phyloP scores from a whole-genome alignment of 2,113 vertebrate species.

The Carassius carassius region DNA sequence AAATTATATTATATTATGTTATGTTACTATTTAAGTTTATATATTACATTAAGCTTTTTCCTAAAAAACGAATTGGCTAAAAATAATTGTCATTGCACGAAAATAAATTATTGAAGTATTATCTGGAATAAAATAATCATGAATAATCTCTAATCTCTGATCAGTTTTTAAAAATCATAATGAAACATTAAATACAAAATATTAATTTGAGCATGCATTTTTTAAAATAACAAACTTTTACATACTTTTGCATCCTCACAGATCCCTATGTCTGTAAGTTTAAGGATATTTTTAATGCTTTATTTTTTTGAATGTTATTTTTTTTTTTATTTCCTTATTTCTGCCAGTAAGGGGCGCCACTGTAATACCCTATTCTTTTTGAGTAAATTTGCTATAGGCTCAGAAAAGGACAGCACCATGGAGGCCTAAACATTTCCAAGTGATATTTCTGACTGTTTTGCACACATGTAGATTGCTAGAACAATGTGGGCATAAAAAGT shows the following conservation, averaged over 20 bases:
- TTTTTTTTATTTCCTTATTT: neutral
- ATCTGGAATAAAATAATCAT: neutral
- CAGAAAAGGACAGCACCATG: neutral
- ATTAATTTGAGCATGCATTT: neutral
- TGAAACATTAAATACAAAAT: neutral
- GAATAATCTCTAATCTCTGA: neutral
- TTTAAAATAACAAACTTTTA: neutral
- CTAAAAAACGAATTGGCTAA: too few species aligned
- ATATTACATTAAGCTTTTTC: too few species aligned
- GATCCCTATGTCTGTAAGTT: neutral
- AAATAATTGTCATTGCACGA: neutral
- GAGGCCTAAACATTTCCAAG: neutral
- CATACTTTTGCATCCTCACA: too few species aligned
- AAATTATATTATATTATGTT: too few species aligned
- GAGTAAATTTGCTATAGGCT: neutral
- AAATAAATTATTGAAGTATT: neutral
- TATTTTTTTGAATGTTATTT: neutral
- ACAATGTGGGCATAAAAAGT: neutral
- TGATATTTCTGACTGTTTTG: neutral
- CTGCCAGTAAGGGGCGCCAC: conserved; percentile 24
- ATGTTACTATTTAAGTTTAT: too few species aligned
- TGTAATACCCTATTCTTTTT: neutral
- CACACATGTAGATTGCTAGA: neutral
- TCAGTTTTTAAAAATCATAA: neutral
- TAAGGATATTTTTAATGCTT: neutral